Base-by-base conservation (phyloP, 2,113 vertebrate species). In the Embiotoca jacksoni region DNA sequence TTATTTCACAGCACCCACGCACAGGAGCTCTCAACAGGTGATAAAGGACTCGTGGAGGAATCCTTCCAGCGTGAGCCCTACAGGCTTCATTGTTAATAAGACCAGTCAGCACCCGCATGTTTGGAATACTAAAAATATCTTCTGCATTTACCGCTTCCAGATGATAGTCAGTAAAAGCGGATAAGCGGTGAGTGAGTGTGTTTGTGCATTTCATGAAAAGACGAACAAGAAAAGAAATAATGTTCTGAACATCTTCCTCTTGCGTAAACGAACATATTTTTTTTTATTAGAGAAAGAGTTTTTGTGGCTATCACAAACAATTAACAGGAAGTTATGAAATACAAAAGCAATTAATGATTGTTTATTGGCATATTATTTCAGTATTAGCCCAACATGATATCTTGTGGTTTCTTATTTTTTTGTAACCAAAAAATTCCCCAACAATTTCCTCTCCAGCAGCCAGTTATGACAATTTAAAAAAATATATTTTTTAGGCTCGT, bases 31-130 rank as follows among this genome's bases (percentile, higher is more conserved):
- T 70, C 85, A 89, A 85, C 73, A 79, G 80, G 83, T 79, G 84
- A 91, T 79, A 77, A 81, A 87, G 81, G 57, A 82, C 82, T 77
- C 33, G 66, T 65, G 55, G 64, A 83, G 80, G 58, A 84, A 82
- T 81, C 75, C 67, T 59, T 77, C 71, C 52, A 62, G 58, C 32
- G 5, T 49, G 63, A 58, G 56, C 76, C 83, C 83, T 39, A 30
- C 77, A 82, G 89, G 83, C 83, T 81, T 84, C 75, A 75, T 50
- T 78, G 54, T 70, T 90, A 91, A 91, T 83, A 79, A 88, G 80
- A 85, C 61, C 72, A 73, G 75, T 72, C 80, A 75, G 39, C 36
- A 50, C 41, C 67, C 4, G 37, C 82, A 64, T 89, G 83, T 74
- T 76, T 80, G 69, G 72, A 90, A 91, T 90, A 83, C 80, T 85